Evolutionary conservation across 53 echinoderm and acorn worm species (phyloP), one percentile per base, ranked within the genome.

Genomic region (Luidia sarsii): DNA sequence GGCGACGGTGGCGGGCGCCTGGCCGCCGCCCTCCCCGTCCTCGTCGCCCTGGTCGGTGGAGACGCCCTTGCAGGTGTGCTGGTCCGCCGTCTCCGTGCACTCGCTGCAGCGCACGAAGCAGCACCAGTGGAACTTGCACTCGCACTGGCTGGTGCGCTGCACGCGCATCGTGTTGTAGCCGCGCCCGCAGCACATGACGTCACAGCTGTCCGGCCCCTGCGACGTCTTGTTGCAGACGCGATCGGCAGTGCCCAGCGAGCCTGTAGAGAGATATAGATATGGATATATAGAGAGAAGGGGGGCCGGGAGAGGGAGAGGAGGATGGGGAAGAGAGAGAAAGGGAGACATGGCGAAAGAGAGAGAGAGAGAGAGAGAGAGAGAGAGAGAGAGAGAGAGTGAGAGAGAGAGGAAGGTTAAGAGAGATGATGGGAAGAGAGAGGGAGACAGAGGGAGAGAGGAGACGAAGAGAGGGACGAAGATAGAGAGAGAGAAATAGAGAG

Each of bases 131-230:
- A 95, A 95, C 53, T 95, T 95, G 48, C 95, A 95, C 64, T 91
- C 95, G 75, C 95, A 95, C 70, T 95, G 92, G 67, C 77, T 65
- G 33, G 95, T 95, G 50, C 83, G 83, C 54, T 84, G 80, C 9
- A 91, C 90, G 10, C 92, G 82, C 86, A 87, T 89, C 2, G 95
- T 95, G 71, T 95, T 89, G 92, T 95, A 95, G 56, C 95, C 95
- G 9, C 95, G 89, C 57, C 95, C 92, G 59, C 95, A 95, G 39
- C 95, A 95, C 92, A 95, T 95, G 69, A 95, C 89, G 82, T 92
- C 95, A 68, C 95, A 92, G 33, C 95, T 90, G 34, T 95, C 95
- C 1, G 95, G 89, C 15, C 92, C 92, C 4, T 87, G 66, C 7
- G 95, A 92, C 15, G 92, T 95, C 71, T 89, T 87, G 83, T 95